These are phyloP conservation scores for Tonatia bakeri DNA, from an alignment of 2,113 vertebrate species.

Conservation along the genomic window DNA sequence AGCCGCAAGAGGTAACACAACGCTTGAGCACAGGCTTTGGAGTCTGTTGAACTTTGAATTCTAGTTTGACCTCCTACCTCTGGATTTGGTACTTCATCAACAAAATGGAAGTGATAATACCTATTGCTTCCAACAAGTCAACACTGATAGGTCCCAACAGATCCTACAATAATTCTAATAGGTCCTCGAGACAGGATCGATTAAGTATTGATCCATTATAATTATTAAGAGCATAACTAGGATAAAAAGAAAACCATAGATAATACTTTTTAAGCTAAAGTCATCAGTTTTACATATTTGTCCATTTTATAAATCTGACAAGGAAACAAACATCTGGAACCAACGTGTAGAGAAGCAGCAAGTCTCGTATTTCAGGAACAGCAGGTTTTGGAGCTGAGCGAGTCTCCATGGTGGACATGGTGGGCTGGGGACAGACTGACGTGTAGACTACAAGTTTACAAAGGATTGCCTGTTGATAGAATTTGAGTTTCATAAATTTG, in stretches of 20 bases:
- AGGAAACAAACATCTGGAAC: not conserved
- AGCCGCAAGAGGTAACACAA: not conserved
- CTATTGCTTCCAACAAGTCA: not conserved
- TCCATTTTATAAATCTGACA: not conserved
- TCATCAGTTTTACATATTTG: not conserved
- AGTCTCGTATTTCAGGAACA: not conserved
- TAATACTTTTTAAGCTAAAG: not conserved
- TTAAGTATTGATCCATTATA: not conserved
- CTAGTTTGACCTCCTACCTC: not conserved
- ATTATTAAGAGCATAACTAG: not conserved
- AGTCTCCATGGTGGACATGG: not conserved
- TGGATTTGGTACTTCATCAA: not conserved
- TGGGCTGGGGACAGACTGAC: not conserved
- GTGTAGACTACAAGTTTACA: not conserved
- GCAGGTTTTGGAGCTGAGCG: not conserved
- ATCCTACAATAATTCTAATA: not conserved
- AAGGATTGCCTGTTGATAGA: not conserved
- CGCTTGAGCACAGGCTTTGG: not conserved
- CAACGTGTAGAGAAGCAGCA: too few relatives aligned
- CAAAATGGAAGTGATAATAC: not conserved
- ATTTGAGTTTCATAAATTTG: not conserved
- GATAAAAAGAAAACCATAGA: not conserved
- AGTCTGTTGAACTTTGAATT: not conserved
- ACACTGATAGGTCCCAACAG: not conserved
- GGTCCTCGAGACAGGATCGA: not conserved